Base-by-base conservation (phyloP, 2,797 vertebrate genomes). In the Todus mexicanus region DNA sequence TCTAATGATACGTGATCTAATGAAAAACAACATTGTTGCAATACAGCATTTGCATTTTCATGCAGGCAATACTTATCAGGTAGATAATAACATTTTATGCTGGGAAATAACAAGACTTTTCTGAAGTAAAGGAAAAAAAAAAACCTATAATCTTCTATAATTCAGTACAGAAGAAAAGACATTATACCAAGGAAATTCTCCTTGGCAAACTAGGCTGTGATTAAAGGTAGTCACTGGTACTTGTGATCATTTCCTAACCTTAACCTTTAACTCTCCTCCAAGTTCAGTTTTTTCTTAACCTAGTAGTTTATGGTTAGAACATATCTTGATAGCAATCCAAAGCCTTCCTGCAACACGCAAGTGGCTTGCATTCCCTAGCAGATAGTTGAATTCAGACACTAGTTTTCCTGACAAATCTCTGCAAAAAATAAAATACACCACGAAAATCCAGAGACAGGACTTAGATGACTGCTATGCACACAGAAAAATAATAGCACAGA, bases 171-270 rank as follows among this genome's bases (percentile, higher is more conserved):
- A 95, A 92, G 85, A 94, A 85, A 87, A 89, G 66, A 91, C 85
- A 84, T 54, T 79, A 73, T 77, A 80, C 82, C 86, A 91, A 93
- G 88, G 87, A 92, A 94, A 92, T 85, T 86, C 87, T 91, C 64
- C 54, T 61, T 97, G 96, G 93, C 97, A 96, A 82, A 73, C 19
- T 22, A 92, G 78, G 23, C 69, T 91, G 4, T 96, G 91, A 96
- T 96, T 96, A 96, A 96, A 95, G 91, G 95, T 96, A 95, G 93
- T 81, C 94, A 77, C 76, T 94, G 75, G 45, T 83, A 61, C 86
- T 97, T 90, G 89, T 91, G 91, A 96, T 96, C 89, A 71, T 92
- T 92, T 87, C 88, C 80, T 92, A 96, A 96, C 92, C 92, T 96
- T 94, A 57, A 74, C 63, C 59, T 15, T 83, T 86, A 94, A 64